Percentiles rank a stretch among this genome's conserved stretches.
These are phyloP conservation scores for Lasioglossum morio DNA, from an alignment of 2,888 invertebrate genomes.

Conservation along the genomic window DNA sequence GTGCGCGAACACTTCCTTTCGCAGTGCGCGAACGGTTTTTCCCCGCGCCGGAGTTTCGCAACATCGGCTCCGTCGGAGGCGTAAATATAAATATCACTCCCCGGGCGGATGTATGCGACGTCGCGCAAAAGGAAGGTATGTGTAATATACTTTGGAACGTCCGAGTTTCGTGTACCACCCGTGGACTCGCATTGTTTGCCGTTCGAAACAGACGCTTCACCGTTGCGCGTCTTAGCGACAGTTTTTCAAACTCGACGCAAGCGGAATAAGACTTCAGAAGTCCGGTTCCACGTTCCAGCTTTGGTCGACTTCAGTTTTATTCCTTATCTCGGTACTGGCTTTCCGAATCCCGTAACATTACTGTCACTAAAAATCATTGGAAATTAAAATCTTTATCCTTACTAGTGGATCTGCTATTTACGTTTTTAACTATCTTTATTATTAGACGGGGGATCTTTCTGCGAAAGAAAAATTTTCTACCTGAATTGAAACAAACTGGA, in stretches of 20 bases:
- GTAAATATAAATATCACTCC: background rate
- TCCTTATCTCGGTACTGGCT: background rate
- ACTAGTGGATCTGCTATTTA: too few species aligned
- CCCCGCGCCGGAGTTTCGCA: background rate
- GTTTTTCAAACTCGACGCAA: background rate
- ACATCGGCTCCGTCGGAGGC: background rate
- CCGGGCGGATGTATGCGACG: background rate
- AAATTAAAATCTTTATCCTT: too few species aligned
- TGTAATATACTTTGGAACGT: background rate
- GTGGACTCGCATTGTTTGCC: background rate
- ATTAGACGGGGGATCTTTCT: too few species aligned
- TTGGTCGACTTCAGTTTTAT: background rate
- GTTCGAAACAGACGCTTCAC: background rate
- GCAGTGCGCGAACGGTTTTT: background rate
- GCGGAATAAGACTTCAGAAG: background rate
- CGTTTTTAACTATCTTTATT: too few species aligned
- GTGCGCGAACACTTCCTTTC: conserved; percentile 4
- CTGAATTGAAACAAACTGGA: too few species aligned
- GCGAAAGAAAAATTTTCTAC: too few species aligned
- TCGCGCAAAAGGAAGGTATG: background rate
- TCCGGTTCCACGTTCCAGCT: background rate
- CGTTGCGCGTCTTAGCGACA: background rate
- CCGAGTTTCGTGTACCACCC: conserved; percentile 5
- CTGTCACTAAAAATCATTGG: too few species aligned
- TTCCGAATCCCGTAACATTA: background rate